Percentiles rank a stretch among this genome's conserved stretches.
Evolutionary conservation across 2,888 invertebrate species (phyloP).

Genomic region (Athalia circularis): DNA sequence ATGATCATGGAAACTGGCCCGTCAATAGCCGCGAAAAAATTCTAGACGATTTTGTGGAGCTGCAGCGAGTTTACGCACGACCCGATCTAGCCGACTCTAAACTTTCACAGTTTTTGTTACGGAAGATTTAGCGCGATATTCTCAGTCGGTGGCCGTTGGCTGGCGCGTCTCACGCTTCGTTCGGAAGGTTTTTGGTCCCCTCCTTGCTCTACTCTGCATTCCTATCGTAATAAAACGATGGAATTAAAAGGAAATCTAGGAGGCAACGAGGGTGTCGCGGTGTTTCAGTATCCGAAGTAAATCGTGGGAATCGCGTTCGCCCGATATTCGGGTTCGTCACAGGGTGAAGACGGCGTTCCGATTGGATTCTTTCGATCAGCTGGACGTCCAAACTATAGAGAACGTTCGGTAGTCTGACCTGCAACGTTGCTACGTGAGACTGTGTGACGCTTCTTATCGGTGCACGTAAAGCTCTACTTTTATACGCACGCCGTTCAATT

Average conservation of each 20-base stretch:
- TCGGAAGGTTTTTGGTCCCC: constrained; percentile 23
- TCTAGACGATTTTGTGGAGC: no score
- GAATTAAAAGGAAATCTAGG: constrained; percentile 26
- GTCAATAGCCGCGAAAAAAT: no score
- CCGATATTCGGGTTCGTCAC: constrained; percentile 39
- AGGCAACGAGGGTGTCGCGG: constrained; percentile 17
- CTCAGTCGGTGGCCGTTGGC: neutral
- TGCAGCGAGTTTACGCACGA: constrained; percentile 20
- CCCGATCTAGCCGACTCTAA: neutral
- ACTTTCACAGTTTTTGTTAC: constrained; percentile 4
- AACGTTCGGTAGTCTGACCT: neutral
- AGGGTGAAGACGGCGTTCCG: constrained; percentile 43
- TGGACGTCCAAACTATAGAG: constrained; percentile 5
- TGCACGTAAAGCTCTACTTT: neutral
- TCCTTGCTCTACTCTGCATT: neutral
- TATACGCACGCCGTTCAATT: constrained; percentile 43
- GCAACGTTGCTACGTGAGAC: constrained; percentile 32
- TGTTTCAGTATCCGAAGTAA: neutral
- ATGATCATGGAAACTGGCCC: no score
- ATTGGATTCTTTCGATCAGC: constrained; percentile 26
- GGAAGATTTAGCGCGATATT: constrained; percentile 35
- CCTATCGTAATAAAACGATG: constrained; percentile 12
- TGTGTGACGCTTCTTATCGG: constrained; percentile 14
- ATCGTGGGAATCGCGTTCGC: constrained; percentile 40
- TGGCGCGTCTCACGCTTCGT: constrained; percentile 32